A percentile compares a stretch with the other conserved stretches of the same genome.
Conservation (phyloP, 2,888 invertebrate species). For the Onchidella celtica region DNA sequence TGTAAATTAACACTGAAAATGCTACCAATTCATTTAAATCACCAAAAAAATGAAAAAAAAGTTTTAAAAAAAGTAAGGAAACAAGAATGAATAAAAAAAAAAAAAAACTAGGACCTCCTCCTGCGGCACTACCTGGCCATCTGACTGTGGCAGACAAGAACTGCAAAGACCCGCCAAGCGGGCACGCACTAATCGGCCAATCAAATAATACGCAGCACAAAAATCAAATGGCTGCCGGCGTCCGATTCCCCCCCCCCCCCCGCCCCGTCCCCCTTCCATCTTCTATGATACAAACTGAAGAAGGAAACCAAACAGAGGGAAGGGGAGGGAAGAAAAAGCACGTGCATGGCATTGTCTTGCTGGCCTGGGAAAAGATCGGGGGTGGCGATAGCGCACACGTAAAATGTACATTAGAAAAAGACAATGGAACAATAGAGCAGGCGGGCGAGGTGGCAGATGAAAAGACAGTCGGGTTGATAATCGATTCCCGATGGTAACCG, state of each 20-base stretch:
- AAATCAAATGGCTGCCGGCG: not conserved
- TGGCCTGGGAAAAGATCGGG: not conserved
- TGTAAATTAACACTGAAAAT: too few relatives aligned
- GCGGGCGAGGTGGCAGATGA: not conserved
- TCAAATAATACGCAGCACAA: too few relatives aligned
- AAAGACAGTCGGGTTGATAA: not conserved
- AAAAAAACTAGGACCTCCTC: not conserved
- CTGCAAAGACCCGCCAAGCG: too few relatives aligned
- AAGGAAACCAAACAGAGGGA: not conserved
- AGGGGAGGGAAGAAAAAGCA: not conserved
- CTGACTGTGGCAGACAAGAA: not conserved
- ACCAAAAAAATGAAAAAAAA: too few relatives aligned
- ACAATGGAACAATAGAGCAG: slow-evolving; percentile 16
- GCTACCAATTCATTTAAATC: too few relatives aligned
- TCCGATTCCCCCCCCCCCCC: not conserved
- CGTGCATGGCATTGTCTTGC: not conserved
- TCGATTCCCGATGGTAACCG: slow-evolving; percentile 21
- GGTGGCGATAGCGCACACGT: slow-evolving; percentile 19
- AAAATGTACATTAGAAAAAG: not conserved
- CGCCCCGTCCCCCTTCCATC: not conserved
- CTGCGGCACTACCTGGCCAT: not conserved
- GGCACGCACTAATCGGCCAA: too few relatives aligned
- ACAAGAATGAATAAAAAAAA: not conserved
- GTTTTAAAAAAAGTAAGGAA: too few relatives aligned
- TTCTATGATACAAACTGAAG: not conserved